Evolutionary conservation across 2,113 vertebrate species (phyloP).

Genomic region (Morone saxatilis): DNA sequence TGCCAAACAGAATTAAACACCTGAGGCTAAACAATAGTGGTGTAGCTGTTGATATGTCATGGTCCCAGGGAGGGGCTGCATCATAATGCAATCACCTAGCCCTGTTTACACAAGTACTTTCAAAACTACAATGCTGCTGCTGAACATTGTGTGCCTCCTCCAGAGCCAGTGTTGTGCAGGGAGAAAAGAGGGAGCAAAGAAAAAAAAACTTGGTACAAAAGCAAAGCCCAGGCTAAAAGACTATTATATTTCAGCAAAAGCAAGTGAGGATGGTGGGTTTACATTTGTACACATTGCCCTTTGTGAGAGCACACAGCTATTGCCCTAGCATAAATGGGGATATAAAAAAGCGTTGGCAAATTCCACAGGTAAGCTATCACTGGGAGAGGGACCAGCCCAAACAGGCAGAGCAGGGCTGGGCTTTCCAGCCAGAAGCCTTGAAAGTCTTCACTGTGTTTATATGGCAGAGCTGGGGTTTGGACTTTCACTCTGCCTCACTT

Average conservation of each 20-base stretch:
- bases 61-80: conserved; percentile 69
- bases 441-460: conserved; percentile 79
- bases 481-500: conserved; percentile 83
- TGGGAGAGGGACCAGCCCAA: conserved; percentile 80
- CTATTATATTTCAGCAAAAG: conserved; percentile 76
- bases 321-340: conserved; percentile 74
- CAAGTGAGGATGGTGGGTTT: conserved; percentile 58
- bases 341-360: conserved; percentile 85
- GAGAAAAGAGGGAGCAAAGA: conserved; percentile 32
- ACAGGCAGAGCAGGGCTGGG: conserved; percentile 86
- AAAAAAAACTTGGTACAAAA: conserved; percentile 58
- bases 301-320: conserved; percentile 78
- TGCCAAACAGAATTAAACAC: conserved; percentile 75
- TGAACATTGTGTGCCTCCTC: conserved; percentile 67
- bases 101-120: conserved; percentile 80
- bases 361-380: conserved; percentile 89
- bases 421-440: conserved; percentile 83
- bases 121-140: conserved; percentile 72
- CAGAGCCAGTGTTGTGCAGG: conserved; percentile 47
- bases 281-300: conserved; percentile 81
- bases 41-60: conserved; percentile 62
- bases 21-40: conserved; percentile 76
- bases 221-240: conserved; percentile 69
- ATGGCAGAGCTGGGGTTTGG: conserved; percentile 76
- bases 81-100: conserved; percentile 63